Evolutionary conservation across 2,797 vertebrate species (phyloP), one percentile per base, ranked within the genome.

Genomic region (Calcarius lapponicus): DNA sequence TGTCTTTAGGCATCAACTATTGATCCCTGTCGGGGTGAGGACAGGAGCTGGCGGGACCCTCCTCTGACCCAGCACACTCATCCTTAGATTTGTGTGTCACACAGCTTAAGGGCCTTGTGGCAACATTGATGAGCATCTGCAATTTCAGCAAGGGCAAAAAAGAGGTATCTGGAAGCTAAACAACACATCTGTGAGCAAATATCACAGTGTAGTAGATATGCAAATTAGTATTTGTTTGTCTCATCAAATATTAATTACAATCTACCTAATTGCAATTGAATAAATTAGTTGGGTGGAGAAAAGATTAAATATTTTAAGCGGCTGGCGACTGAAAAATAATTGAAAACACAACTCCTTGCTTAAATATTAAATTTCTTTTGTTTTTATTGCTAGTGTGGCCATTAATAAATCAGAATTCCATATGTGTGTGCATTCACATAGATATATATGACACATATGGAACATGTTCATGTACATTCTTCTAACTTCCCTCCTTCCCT

Each of bases 211-310:
- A 61, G 66, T 26, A 88, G 26, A 38, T 29, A 75, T 31, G 50
- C 61, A 69, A 88, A 90, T 60, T 24, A 62, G 22, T n/a, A 75
- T 74, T 71, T 32, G 64, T 36, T 51, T 72, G 61, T 79, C 80
- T 94, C 51, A 42, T 83, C 53, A 96, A 96, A 95, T 84, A 90
- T 38, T 66, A 86, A 93, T 92, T 80, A 76, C 17, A 58, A 45
- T 42, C 61, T 81, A 85, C 62, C 29, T 61, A 92, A 83, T 26
- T 91, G 64, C 38, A 65, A 62, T 61, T 84, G 53, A 65, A 54
- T 50, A 92, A 95, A 94, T 90, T 75, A 95, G 38, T 8, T 74
- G 17, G 50, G 34, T 4, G 18, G 24, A 56, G 47, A 25, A 90
- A 94, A 86, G 10, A 80, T 61, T 80, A 93, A 92, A 87, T 69